phyloP scores from a whole-genome alignment of 2,797 vertebrate genomes.

The Sebastes steindachneri region DNA sequence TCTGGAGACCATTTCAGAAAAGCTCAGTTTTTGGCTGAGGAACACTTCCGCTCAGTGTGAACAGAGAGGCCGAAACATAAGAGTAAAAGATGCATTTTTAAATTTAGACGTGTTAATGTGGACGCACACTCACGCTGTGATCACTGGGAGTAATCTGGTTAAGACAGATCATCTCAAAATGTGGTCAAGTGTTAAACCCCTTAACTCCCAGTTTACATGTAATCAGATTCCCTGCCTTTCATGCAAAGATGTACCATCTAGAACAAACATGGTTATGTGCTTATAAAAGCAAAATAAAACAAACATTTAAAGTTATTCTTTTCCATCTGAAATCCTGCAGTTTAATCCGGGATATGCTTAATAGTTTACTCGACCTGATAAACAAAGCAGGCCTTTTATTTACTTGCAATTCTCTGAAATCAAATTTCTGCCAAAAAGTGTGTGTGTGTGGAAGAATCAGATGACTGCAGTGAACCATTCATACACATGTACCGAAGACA shows the following conservation, averaged over 20 bases:
- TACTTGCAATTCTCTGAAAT: neutral
- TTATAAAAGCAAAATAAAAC: neutral
- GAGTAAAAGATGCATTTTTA: neutral
- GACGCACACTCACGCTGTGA: neutral
- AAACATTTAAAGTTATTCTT: neutral
- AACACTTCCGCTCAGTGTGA: neutral
- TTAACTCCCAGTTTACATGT: neutral
- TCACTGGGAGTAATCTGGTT: neutral
- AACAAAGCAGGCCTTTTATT: neutral
- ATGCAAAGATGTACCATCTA: neutral
- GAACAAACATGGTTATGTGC: neutral
- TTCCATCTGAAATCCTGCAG: neutral
- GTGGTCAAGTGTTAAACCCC: neutral
- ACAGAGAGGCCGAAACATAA: neutral
- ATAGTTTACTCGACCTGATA: neutral
- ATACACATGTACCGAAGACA: neutral
- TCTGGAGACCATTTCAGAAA: neutral
- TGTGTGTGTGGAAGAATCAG: neutral
- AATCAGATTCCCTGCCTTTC: neutral
- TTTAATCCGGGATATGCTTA: neutral
- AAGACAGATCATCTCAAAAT: conserved; percentile 24
- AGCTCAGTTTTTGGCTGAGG: neutral
- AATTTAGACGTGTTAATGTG: neutral
- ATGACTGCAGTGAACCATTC: neutral
- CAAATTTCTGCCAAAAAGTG: neutral